Evolutionary conservation across 2,797 vertebrate genomes (phyloP).

Genomic region (Falco naumanni): DNA sequence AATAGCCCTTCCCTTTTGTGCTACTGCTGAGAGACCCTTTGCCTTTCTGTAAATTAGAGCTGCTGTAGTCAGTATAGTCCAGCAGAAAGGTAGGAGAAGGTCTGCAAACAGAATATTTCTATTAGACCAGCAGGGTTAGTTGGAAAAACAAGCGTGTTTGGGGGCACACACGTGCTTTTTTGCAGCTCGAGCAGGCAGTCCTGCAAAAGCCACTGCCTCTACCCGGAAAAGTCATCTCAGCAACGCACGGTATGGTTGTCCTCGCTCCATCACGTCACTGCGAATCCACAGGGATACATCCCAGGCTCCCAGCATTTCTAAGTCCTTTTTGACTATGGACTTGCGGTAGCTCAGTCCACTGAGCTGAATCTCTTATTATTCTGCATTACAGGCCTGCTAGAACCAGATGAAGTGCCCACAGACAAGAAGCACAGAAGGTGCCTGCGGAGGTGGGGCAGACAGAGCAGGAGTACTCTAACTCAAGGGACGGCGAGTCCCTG

Average conservation of each 20-base stretch:
- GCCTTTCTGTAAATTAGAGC: background rate
- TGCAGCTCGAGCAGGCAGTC: background rate
- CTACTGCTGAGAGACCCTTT: rapidly evolving
- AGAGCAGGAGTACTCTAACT: background rate
- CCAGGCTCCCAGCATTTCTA: background rate
- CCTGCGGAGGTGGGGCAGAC: background rate
- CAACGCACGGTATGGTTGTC: no score
- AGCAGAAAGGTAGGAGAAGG: background rate
- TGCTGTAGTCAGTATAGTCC: background rate
- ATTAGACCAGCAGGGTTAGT: background rate
- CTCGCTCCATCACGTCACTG: background rate
- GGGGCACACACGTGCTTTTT: background rate
- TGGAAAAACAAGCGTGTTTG: background rate
- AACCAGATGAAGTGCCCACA: background rate
- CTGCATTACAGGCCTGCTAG: background rate
- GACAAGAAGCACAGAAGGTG: conserved; percentile 8
- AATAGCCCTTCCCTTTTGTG: background rate
- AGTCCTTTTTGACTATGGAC: background rate
- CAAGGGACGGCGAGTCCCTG: background rate
- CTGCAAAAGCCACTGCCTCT: background rate
- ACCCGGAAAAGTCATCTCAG: background rate
- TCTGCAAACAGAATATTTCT: background rate
- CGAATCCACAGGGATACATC: background rate
- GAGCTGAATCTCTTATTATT: background rate
- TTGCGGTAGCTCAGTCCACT: background rate